A percentile compares a stretch with the other conserved stretches of the same genome.
phyloP scores from a whole-genome alignment of 1,140 invertebrate genomes.

The Battus philenor region DNA sequence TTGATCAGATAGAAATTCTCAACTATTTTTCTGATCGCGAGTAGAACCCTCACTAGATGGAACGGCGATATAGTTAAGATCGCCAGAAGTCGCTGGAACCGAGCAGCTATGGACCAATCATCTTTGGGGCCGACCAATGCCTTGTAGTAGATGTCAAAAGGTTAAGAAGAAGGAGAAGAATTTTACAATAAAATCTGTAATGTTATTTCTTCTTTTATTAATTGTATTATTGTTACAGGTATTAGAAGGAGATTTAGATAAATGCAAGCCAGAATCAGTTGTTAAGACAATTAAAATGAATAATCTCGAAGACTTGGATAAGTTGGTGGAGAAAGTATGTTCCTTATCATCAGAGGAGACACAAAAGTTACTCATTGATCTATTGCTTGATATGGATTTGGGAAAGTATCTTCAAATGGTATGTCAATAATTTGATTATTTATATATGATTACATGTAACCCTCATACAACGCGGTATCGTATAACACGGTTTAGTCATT shows the following conservation, averaged over 20 bases:
- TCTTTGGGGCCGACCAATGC: background rate
- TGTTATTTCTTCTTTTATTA: conserved; percentile 4
- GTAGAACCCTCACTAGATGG: too few relatives aligned
- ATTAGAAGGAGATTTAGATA: conserved; percentile 38
- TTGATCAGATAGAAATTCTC: background rate
- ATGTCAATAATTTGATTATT: conserved; percentile 24
- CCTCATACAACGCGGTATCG: too few relatives aligned
- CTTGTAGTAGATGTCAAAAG: background rate
- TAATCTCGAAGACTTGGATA: conserved; percentile 29
- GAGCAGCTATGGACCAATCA: background rate
- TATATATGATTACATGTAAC: too few relatives aligned
- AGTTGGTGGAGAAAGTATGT: conserved; percentile 41
- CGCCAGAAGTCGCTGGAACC: too few relatives aligned
- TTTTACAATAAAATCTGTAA: background rate
- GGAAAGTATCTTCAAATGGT: conserved; percentile 69
- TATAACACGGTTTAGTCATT: too few relatives aligned
- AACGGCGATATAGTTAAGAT: too few relatives aligned
- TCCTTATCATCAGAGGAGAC: conserved; percentile 32
- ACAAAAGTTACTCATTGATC: conserved; percentile 43
- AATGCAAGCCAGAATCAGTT: conserved; percentile 40
- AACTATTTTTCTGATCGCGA: background rate
- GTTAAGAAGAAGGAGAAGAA: background rate
- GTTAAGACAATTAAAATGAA: conserved; percentile 32
- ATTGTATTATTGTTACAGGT: conserved; percentile 37
- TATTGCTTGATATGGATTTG: conserved; percentile 54